Conservation (phyloP, 2,113 vertebrate genomes). For the Sakesphorus luctuosus region DNA sequence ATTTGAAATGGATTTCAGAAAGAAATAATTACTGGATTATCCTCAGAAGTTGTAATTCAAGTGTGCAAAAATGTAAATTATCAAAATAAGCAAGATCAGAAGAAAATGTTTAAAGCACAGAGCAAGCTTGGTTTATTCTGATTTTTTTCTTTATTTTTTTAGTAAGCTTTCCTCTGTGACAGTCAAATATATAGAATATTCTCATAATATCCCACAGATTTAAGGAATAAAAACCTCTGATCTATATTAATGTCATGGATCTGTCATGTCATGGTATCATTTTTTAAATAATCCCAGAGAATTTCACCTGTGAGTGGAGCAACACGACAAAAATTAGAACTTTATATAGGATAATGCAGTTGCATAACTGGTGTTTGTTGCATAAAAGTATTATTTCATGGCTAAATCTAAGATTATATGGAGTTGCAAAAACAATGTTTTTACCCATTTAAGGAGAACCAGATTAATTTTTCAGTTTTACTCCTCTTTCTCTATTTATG, state of each 20-base stretch:
- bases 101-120: background rate
- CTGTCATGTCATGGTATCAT: background rate
- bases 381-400: background rate
- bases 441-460: background rate
- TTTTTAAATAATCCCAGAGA: background rate
- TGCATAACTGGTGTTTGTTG: background rate
- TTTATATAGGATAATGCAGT: background rate
- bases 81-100: background rate
- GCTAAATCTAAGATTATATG: background rate
- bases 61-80: background rate
- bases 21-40: background rate
- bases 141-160: background rate
- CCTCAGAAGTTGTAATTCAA: background rate
- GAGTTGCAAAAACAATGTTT: background rate
- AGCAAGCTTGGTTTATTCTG: accelerated
- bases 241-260: background rate
- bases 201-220: background rate
- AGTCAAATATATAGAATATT: background rate
- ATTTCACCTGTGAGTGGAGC: background rate
- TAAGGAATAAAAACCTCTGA: background rate
- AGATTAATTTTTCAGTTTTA: background rate
- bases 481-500: background rate
- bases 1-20: background rate
- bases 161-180: background rate
- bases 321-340: background rate